Conservation (phyloP, 2,113 vertebrate genomes). For the Carollia perspicillata region DNA sequence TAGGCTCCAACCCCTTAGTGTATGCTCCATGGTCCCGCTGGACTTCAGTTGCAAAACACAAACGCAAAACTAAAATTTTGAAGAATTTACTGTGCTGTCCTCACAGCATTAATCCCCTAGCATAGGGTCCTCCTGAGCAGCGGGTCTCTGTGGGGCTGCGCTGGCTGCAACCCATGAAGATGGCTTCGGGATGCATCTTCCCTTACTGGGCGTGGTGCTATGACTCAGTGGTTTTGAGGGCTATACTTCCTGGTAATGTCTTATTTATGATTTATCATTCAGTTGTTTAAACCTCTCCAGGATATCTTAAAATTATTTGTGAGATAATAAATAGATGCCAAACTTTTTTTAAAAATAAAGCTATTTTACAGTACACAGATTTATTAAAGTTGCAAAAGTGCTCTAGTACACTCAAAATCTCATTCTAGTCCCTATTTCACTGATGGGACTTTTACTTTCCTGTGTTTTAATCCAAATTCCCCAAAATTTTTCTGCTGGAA, state of each 20-base stretch:
- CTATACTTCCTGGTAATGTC: neutral
- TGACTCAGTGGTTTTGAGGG: neutral
- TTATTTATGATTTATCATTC: conserved; percentile 13
- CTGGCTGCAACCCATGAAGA: neutral
- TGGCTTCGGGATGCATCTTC: neutral
- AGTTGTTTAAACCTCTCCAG: neutral
- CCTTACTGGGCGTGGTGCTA: neutral
- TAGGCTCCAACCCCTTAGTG: neutral
- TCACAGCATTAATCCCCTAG: neutral
- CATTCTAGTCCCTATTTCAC: conserved; percentile 57
- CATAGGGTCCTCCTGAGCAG: neutral
- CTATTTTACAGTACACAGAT: neutral
- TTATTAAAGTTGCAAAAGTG: conserved; percentile 49
- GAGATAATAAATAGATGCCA: neutral
- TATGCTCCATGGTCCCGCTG: neutral
- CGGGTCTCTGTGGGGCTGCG: neutral
- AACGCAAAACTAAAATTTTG: neutral
- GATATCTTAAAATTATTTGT: neutral
- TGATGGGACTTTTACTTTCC: conserved; percentile 66
- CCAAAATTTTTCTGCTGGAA: conserved; percentile 69
- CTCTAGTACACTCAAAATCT: conserved; percentile 55
- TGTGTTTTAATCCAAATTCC: conserved; percentile 68
- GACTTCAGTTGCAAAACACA: neutral
- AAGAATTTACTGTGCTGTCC: neutral
- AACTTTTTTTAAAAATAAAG: neutral